Conservation (phyloP, 2,797 vertebrate genomes). For the Sylvilagus floridanus region DNA sequence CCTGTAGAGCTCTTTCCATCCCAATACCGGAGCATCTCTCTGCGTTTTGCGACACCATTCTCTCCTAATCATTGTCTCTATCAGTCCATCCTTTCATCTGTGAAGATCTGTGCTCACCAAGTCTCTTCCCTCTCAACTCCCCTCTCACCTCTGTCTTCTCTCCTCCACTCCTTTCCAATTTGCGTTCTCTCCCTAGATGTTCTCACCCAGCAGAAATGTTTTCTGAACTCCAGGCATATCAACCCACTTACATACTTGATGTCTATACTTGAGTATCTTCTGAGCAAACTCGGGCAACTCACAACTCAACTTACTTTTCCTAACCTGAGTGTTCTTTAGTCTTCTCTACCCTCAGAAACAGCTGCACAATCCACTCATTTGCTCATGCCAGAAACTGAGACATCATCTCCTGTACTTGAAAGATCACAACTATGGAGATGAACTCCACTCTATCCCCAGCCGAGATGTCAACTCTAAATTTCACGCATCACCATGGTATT, state of each 20-base stretch:
- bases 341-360: not conserved
- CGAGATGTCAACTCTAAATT: not conserved
- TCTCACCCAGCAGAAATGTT: not conserved
- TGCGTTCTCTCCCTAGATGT: not conserved
- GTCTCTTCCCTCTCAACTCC: not conserved
- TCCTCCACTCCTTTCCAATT: not conserved
- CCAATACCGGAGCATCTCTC: not conserved
- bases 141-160: not conserved
- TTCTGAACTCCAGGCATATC: not conserved
- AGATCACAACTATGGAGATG: not conserved
- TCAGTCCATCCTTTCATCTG: not conserved
- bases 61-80: not conserved
- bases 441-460: not conserved
- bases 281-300: not conserved
- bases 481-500: not conserved
- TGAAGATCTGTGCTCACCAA: not conserved
- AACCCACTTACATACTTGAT: not conserved
- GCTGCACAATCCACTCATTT: not conserved
- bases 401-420: not conserved
- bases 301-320: not conserved
- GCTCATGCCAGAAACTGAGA: constrained; percentile 1
- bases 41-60: too few relatives aligned
- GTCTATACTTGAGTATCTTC: not conserved
- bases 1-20: not conserved
- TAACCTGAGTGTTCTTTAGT: constrained; percentile 7